Evolutionary conservation across 2,888 invertebrate species (phyloP).

Genomic region (Patella caerulea): DNA sequence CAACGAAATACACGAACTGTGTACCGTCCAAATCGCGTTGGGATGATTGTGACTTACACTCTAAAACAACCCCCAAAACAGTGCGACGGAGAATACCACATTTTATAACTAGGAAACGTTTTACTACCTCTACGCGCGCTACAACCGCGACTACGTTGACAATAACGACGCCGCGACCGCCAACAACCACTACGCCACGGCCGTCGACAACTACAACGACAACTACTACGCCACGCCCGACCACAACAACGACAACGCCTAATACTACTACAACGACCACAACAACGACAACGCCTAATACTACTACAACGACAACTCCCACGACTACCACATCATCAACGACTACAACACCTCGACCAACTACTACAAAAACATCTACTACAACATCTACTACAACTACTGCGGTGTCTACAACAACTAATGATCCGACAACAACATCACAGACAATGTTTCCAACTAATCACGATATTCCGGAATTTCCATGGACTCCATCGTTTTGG

Average conservation of each 20-base stretch:
- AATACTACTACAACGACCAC: background rate
- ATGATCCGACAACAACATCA: background rate
- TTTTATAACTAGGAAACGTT: background rate
- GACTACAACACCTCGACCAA: constrained; percentile 2
- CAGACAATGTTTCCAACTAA: background rate
- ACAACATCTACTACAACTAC: background rate
- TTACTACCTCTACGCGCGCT: constrained; percentile 1
- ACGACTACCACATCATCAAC: background rate
- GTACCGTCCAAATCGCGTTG: constrained; percentile 37
- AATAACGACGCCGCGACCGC: constrained; percentile 11
- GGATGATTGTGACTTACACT: constrained; percentile 34
- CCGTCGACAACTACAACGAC: constrained; percentile 12
- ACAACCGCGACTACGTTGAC: background rate
- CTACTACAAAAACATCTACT: background rate
- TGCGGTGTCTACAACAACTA: background rate
- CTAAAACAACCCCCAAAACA: constrained; percentile 14
- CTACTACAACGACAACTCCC: background rate
- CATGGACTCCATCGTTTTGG: background rate
- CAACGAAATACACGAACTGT: constrained; percentile 38
- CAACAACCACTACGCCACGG: constrained; percentile 11
- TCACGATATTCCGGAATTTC: background rate
- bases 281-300: background rate
- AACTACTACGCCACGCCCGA: background rate
- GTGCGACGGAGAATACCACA: background rate
- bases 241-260: constrained; percentile 10